Percentiles rank a stretch among this genome's conserved stretches.
phyloP scores from a whole-genome alignment of 2,113 vertebrate species.

The Sapajus apella region DNA sequence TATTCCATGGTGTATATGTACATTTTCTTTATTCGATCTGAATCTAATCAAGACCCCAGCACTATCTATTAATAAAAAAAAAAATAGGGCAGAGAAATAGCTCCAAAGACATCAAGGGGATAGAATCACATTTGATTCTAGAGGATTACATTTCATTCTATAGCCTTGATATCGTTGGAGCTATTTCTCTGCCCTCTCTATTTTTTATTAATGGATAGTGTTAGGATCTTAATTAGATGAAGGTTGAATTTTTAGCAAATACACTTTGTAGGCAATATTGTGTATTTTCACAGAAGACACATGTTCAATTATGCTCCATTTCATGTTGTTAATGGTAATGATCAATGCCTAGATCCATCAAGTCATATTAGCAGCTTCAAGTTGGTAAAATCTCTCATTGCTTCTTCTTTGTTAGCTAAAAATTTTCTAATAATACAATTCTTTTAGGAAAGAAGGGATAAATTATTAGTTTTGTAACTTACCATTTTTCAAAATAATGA shows the following conservation, averaged over 20 bases:
- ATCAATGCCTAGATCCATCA: not conserved
- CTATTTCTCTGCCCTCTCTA: not conserved
- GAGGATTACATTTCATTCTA: too few species aligned
- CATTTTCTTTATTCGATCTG: not conserved
- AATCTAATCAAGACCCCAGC: not conserved
- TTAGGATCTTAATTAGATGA: not conserved
- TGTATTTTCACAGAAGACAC: not conserved
- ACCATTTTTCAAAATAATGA: not conserved
- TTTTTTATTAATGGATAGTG: not conserved
- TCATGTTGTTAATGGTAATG: not conserved
- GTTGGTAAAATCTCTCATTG: not conserved
- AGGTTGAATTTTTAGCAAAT: not conserved
- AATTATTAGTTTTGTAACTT: not conserved
- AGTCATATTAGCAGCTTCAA: not conserved
- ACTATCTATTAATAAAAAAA: not conserved
- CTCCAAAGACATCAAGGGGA: not conserved
- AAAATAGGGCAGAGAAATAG: not conserved
- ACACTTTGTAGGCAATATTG: not conserved
- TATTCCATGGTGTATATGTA: too few species aligned
- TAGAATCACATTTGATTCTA: too few species aligned
- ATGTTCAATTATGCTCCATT: not conserved
- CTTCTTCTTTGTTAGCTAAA: not conserved
- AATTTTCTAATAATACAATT: not conserved
- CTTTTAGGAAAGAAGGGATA: not conserved
- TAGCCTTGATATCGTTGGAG: not conserved